phyloP scores from a whole-genome alignment of 2,113 vertebrate genomes.

The Mixornis gularis region DNA sequence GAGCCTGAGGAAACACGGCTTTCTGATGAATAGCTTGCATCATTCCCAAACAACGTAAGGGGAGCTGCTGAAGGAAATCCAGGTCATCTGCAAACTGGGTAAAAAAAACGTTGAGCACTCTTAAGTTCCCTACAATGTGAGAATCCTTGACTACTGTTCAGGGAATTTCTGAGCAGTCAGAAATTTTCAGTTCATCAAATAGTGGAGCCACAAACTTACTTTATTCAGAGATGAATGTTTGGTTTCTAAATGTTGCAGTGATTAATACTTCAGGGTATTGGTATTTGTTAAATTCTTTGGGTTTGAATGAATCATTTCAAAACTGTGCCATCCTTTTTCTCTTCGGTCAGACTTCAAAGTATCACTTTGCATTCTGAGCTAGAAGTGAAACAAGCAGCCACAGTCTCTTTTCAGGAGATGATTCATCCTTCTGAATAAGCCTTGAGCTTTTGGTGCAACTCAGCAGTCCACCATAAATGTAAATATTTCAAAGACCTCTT shows the following conservation, averaged over 20 bases:
- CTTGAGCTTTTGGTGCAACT: background rate
- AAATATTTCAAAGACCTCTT: background rate
- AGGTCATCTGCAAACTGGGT: background rate
- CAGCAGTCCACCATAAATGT: background rate
- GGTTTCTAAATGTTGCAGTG: background rate
- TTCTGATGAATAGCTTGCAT: background rate
- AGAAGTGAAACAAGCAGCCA: background rate
- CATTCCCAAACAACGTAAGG: background rate
- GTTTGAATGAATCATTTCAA: background rate
- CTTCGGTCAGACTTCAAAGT: background rate
- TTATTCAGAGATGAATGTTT: background rate
- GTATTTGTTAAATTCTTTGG: background rate
- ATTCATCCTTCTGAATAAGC: background rate
- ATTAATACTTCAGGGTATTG: background rate
- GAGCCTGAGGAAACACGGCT: background rate
- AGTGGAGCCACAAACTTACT: background rate
- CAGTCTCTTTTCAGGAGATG: background rate
- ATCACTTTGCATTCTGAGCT: background rate
- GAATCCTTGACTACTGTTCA: background rate
- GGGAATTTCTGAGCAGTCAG: background rate
- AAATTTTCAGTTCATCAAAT: background rate
- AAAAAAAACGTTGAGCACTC: background rate
- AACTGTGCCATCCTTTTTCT: background rate
- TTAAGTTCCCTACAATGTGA: background rate
- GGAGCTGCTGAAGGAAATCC: background rate